Evolutionary conservation across 2,797 vertebrate genomes (phyloP).

Genomic region (Pteronotus mesoamericanus): DNA sequence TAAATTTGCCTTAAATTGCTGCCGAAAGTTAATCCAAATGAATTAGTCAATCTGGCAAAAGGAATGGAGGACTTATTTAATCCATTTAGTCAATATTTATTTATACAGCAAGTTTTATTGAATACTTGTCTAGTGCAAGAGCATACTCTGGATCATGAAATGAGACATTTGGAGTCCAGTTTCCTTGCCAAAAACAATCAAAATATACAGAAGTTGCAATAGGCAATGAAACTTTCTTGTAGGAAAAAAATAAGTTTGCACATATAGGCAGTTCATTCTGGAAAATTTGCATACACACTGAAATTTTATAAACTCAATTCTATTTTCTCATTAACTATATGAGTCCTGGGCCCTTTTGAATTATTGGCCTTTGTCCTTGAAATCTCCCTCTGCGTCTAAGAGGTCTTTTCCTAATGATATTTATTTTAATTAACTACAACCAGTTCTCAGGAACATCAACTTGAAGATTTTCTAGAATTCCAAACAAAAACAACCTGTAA

Average conservation of each 20-base stretch:
- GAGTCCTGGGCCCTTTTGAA: not conserved
- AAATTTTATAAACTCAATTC: not conserved
- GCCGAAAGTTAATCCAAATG: not conserved
- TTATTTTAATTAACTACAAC: conserved; percentile 1
- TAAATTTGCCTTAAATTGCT: not conserved
- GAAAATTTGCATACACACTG: not conserved
- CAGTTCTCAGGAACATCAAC: not conserved
- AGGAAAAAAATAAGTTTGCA: not conserved
- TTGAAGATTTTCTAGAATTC: conserved; percentile 2
- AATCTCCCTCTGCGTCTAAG: not conserved
- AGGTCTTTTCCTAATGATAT: not conserved
- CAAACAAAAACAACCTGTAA: not conserved
- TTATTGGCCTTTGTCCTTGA: not conserved
- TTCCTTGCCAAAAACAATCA: conserved; percentile 4
- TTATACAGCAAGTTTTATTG: not conserved
- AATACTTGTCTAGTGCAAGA: not conserved
- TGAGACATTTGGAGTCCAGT: not conserved
- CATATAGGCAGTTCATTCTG: not conserved
- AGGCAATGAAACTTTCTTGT: not conserved
- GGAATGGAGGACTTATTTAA: not conserved
- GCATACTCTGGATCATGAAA: not conserved
- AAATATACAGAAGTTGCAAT: conserved; percentile 7
- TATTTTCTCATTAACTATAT: not conserved
- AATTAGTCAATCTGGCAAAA: conserved; percentile 12
- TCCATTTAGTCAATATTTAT: conserved; percentile 21